Percentiles rank a stretch among this genome's conserved stretches.
phyloP scores from a whole-genome alignment of 30 jellyfish, hydroid and myxozoan genomes.

The Aurelia aurita region DNA sequence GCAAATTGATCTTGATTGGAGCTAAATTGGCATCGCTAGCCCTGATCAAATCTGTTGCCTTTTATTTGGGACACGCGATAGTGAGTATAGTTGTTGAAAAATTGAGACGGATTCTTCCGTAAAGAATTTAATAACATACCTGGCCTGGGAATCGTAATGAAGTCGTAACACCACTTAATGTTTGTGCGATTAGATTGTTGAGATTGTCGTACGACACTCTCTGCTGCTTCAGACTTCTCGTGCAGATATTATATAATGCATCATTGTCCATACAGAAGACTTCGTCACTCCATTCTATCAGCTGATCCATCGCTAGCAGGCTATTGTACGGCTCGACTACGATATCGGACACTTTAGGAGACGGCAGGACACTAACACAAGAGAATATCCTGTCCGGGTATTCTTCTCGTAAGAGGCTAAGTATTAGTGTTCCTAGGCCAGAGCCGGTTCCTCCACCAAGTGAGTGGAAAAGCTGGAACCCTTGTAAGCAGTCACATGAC shows the following conservation, averaged over 20 bases:
- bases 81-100: no score
- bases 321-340: slow-evolving; percentile 99
- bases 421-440: slow-evolving; percentile 90
- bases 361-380: slow-evolving; percentile 94
- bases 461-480: slow-evolving; percentile 93
- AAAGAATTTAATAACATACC: slow-evolving; percentile 45
- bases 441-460: slow-evolving; percentile 99
- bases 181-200: slow-evolving; percentile 78
- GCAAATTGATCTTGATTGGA: no score
- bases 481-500: slow-evolving; percentile 95
- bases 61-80: no score
- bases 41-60: no score
- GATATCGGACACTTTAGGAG: slow-evolving; percentile 98
- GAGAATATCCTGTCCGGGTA: slow-evolving; percentile 92
- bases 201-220: slow-evolving; percentile 74
- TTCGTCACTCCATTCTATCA: slow-evolving; percentile 88
- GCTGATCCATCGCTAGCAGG: slow-evolving; percentile 81
- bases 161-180: slow-evolving; percentile 96
- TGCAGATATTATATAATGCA: slow-evolving; percentile 92
- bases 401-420: slow-evolving; percentile 91
- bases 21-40: no score
- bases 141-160: slow-evolving; percentile 99
- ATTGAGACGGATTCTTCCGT: no score
- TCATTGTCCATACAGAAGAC: slow-evolving; percentile 98
- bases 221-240: slow-evolving; percentile 55